These are phyloP conservation scores for Harpegnathos saltator DNA, from an alignment of 1,140 invertebrate genomes.

Conservation along the genomic window DNA sequence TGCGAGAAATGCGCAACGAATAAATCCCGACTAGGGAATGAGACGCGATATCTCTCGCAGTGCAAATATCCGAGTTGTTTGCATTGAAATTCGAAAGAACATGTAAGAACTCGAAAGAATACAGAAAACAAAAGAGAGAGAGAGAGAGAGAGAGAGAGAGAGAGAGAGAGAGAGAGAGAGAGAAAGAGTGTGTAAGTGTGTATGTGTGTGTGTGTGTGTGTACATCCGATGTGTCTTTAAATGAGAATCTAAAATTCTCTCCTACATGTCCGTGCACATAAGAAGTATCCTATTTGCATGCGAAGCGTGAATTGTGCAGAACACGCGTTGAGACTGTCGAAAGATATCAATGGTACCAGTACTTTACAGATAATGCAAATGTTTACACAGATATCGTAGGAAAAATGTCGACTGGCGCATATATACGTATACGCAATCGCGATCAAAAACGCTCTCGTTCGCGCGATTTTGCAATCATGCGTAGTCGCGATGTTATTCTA, in stretches of 20 bases:
- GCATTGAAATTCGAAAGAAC: too few relatives aligned
- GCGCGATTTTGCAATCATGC: neutral
- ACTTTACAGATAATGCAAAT: conserved; percentile 15
- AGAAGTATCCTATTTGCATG: neutral
- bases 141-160: too few relatives aligned
- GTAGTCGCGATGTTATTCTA: neutral
- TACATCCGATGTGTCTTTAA: neutral
- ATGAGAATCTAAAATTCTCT: neutral
- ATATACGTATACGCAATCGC: neutral
- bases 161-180: too few relatives aligned
- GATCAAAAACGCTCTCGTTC: neutral
- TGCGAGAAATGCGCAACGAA: too few relatives aligned
- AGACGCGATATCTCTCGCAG: too few relatives aligned
- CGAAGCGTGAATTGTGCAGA: neutral
- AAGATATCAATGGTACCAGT: conserved; percentile 18
- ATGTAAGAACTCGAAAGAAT: too few relatives aligned
- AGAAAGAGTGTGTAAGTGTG: too few relatives aligned
- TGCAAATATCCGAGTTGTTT: too few relatives aligned
- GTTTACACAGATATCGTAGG: conserved; percentile 23
- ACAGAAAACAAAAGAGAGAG: too few relatives aligned
- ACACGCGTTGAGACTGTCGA: neutral
- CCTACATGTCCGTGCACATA: neutral
- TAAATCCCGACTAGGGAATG: too few relatives aligned
- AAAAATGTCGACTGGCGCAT: conserved; percentile 5
- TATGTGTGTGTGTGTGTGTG: too few relatives aligned